These are phyloP conservation scores for Amiota minor DNA, from an alignment of 2,888 invertebrate genomes.

Conservation along the genomic window DNA sequence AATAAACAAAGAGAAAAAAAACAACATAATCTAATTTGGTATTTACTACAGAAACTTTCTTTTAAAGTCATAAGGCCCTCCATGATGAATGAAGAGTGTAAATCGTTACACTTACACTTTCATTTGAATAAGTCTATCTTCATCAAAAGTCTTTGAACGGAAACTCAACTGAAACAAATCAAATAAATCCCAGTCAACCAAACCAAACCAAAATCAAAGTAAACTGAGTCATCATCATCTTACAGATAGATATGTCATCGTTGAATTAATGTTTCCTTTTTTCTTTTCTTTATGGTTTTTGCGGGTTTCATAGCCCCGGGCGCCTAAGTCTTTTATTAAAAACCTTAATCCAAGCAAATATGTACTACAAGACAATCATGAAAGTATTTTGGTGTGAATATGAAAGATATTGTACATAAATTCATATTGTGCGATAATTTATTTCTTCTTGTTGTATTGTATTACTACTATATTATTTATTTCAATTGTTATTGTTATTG, in stretches of 20 bases:
- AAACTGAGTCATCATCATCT: neutral
- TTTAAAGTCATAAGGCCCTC: too few relatives aligned
- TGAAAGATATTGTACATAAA: slow-evolving; percentile 44
- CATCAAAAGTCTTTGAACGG: too few relatives aligned
- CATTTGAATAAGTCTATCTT: too few relatives aligned
- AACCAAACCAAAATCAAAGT: neutral
- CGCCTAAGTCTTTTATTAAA: slow-evolving; percentile 35
- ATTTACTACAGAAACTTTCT: too few relatives aligned
- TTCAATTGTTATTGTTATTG: neutral
- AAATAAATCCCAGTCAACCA: too few relatives aligned
- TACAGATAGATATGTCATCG: too few relatives aligned
- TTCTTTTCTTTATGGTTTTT: too few relatives aligned
- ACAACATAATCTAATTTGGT: too few relatives aligned
- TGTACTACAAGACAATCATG: slow-evolving; percentile 20
- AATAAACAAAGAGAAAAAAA: too few relatives aligned
- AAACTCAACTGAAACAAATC: too few relatives aligned
- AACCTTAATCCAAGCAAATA: slow-evolving; percentile 34
- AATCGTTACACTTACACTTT: neutral
- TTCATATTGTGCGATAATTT: slow-evolving; percentile 43
- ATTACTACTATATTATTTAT: slow-evolving; percentile 2
- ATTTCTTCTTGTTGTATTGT: slow-evolving; percentile 4
- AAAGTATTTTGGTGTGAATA: slow-evolving; percentile 33
- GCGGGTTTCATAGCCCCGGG: slow-evolving; percentile 8
- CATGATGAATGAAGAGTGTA: neutral
- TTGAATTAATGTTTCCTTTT: too few relatives aligned